Conservation (phyloP, 2,888 invertebrate genomes). For the Tenthredo mesomela region DNA sequence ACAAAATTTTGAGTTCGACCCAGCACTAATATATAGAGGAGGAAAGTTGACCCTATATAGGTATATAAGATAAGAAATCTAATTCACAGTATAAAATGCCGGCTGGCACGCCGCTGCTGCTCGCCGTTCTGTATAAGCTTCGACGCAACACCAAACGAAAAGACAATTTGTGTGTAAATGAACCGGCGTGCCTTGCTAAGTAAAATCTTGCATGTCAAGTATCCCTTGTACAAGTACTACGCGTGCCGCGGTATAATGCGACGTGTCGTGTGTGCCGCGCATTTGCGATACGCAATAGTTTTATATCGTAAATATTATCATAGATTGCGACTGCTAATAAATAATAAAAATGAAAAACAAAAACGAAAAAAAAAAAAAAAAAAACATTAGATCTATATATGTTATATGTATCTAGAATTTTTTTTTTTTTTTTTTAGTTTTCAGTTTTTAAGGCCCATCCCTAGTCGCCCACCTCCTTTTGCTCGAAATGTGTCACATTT, state of each 20-base stretch:
- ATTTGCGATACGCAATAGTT: slow-evolving; percentile 14
- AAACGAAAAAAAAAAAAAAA: no score
- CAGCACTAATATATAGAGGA: background rate
- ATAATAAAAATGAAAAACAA: background rate
- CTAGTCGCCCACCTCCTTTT: no score
- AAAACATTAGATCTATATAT: background rate
- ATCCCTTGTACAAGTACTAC: slow-evolving; percentile 27
- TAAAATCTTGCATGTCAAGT: slow-evolving; percentile 71
- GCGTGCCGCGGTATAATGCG: slow-evolving; percentile 49
- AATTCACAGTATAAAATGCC: slow-evolving; percentile 52
- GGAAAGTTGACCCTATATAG: background rate
- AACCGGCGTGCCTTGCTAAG: slow-evolving; percentile 64
- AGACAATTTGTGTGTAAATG: slow-evolving; percentile 72
- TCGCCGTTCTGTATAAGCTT: slow-evolving; percentile 34
- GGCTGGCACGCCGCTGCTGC: slow-evolving; percentile 29
- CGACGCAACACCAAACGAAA: slow-evolving; percentile 46
- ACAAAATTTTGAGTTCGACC: slow-evolving; percentile 27
- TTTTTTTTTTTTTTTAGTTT: no score
- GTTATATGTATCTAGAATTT: no score
- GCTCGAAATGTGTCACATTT: no score
- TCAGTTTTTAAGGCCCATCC: no score
- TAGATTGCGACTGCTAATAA: background rate
- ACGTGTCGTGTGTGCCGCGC: slow-evolving; percentile 28
- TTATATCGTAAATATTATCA: background rate
- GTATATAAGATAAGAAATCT: slow-evolving; percentile 50